Conservation (phyloP, 2,888 invertebrate genomes). For the Andrena flavipes region DNA sequence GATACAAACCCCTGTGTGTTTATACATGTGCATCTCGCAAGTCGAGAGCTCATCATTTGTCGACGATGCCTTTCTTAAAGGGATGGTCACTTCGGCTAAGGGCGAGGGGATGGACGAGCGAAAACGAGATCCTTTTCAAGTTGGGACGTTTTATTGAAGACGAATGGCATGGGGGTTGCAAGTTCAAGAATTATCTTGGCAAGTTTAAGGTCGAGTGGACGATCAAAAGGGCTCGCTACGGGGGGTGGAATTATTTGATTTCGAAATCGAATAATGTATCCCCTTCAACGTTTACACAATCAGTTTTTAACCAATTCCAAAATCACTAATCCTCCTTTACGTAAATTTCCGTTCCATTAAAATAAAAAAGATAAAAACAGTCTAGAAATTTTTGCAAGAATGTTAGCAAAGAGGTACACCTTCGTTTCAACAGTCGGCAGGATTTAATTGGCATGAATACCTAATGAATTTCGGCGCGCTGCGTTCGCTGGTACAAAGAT, state of each 20-base stretch:
- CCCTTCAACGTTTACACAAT: slow-evolving; percentile 32
- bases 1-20: slow-evolving; percentile 17
- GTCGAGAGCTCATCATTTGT: slow-evolving; percentile 36
- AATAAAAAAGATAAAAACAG: background rate
- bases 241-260: slow-evolving; percentile 46
- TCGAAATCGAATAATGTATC: slow-evolving; percentile 50
- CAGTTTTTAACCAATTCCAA: background rate
- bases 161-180: slow-evolving; percentile 22
- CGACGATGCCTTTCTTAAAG: slow-evolving; percentile 36
- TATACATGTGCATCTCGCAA: slow-evolving; percentile 22
- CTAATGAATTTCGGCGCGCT: slow-evolving; percentile 72
- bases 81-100: slow-evolving; percentile 53
- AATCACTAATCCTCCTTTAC: background rate
- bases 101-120: slow-evolving; percentile 24
- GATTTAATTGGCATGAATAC: slow-evolving; percentile 80
- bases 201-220: slow-evolving; percentile 57
- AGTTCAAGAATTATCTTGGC: slow-evolving; percentile 54
- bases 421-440: slow-evolving; percentile 42
- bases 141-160: slow-evolving; percentile 54
- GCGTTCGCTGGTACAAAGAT: slow-evolving; percentile 39
- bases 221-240: slow-evolving; percentile 33
- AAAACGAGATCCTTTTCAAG: slow-evolving; percentile 44
- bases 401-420: background rate
- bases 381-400: slow-evolving; percentile 3
- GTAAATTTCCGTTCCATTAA: background rate